Base-by-base conservation (phyloP, 2,113 vertebrate species). In the Hippocampus guttulatus region DNA sequence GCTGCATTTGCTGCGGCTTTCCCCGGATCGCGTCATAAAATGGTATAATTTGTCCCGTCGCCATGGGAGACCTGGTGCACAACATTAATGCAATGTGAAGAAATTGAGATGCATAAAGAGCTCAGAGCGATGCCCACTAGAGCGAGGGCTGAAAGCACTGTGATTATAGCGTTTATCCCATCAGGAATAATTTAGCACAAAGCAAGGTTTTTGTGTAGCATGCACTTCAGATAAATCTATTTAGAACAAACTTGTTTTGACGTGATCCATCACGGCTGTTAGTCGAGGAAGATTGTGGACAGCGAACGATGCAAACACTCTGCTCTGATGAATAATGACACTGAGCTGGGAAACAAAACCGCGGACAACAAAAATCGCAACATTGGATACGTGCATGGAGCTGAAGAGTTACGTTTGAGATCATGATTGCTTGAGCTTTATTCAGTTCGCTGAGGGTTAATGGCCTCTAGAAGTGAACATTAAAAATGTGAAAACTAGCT, bases 21-120 rank as follows among this genome's bases (percentile, higher is more conserved):
- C 80, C 81, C 85, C 74, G 79, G 79, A 87, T 84, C 78, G 64
- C n/a, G 78, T 81, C 80, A 73, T 81, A 63, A 79, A 83, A 78
- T 79, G 72, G 66, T 68, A 83, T 83, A 51, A 77, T 80, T 85
- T 74, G 38, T 33, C 45, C 70, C 45, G 69, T 83, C 79, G 77
- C 69, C 62, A 10, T 51, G 71, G 78, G 84, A 81, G 71, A 77
- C 75, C 66, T 9, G 45, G 72, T 79, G 82, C 80, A 83, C 66
- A 58, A 65, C 66, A 68, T 81, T 79, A 78, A 87, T 81, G 75
- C 64, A 77, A 78, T 76, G 78, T 64, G 41, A 54, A 75, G 71
- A 47, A 81, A 76, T 78, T 80, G 81, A 77, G 71, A 82, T 73
- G 81, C 76, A 69, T 51, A 43, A 69, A 80, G 79, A 55, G 64